These are phyloP conservation scores for Congeria kusceri DNA, from an alignment of 2,888 invertebrate species.

Conservation along the genomic window DNA sequence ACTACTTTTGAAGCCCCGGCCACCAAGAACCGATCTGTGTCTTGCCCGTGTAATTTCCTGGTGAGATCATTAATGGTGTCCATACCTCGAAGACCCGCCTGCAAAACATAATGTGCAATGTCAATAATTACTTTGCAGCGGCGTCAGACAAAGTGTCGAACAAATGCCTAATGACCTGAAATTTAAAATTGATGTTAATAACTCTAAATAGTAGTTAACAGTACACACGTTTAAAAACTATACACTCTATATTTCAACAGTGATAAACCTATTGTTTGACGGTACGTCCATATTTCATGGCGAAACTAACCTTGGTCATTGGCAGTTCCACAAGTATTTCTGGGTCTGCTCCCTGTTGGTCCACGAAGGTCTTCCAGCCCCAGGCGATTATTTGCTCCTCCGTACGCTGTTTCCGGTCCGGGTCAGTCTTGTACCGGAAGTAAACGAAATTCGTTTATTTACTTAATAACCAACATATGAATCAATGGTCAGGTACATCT, in stretches of 20 bases:
- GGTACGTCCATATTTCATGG: too few relatives aligned
- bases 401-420: conserved; percentile 55
- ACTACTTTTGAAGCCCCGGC: conserved; percentile 75
- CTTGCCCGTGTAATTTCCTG: conserved; percentile 21
- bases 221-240: background rate
- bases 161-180: too few relatives aligned
- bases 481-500: too few relatives aligned
- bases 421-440: conserved; percentile 66
- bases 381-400: conserved; percentile 78
- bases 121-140: background rate
- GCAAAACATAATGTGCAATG: background rate
- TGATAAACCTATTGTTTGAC: too few relatives aligned
- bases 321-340: conserved; percentile 79
- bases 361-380: conserved; percentile 77
- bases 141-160: too few relatives aligned
- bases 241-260: background rate
- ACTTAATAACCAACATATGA: background rate
- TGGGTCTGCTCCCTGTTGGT: conserved; percentile 72
- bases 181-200: too few relatives aligned
- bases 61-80: conserved; percentile 66
- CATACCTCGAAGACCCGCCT: conserved; percentile 69
- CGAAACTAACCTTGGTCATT: conserved; percentile 79
- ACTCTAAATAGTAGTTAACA: too few relatives aligned
- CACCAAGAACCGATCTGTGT: conserved; percentile 62
- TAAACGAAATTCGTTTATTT: background rate